A percentile compares a stretch with the other conserved stretches of the same genome.
Evolutionary conservation across 2,888 invertebrate genomes (phyloP).

Genomic region (Eupithecia subfuscata): DNA sequence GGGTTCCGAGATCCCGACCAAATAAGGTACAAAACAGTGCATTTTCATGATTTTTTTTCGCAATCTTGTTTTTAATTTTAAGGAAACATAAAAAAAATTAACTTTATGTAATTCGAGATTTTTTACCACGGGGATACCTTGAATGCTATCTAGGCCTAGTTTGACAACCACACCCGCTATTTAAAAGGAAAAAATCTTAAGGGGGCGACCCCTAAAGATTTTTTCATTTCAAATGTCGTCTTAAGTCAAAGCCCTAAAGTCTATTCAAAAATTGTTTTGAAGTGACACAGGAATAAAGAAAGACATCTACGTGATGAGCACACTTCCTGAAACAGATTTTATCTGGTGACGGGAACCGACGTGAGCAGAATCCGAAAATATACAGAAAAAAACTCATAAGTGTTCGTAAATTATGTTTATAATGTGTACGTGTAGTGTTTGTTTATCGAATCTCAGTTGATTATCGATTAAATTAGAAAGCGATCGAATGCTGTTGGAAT

Average conservation of each 20-base stretch:
- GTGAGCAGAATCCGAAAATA: conserved; percentile 38
- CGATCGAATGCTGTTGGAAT: conserved; percentile 26
- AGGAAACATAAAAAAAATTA: no score
- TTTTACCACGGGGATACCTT: no score
- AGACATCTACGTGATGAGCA: conserved; percentile 33
- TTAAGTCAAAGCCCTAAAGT: conserved; percentile 1
- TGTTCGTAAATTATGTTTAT: conserved; percentile 26
- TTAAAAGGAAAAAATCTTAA: no score
- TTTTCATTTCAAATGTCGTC: background rate
- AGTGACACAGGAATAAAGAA: conserved; percentile 14
- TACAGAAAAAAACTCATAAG: conserved; percentile 22
- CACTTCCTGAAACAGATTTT: conserved; percentile 40
- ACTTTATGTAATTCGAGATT: no score
- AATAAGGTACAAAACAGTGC: no score
- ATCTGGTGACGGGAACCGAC: conserved; percentile 40
- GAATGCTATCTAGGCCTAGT: no score
- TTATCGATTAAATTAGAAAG: conserved; percentile 32
- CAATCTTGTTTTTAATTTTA: no score
- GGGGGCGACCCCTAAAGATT: background rate
- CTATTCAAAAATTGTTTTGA: background rate
- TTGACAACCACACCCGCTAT: no score
- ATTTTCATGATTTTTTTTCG: no score
- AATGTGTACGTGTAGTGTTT: conserved; percentile 26
- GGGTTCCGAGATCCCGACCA: no score
- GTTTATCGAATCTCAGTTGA: conserved; percentile 29